Conservation (phyloP, 2,888 invertebrate species). For the Eustalomyia histrio region DNA sequence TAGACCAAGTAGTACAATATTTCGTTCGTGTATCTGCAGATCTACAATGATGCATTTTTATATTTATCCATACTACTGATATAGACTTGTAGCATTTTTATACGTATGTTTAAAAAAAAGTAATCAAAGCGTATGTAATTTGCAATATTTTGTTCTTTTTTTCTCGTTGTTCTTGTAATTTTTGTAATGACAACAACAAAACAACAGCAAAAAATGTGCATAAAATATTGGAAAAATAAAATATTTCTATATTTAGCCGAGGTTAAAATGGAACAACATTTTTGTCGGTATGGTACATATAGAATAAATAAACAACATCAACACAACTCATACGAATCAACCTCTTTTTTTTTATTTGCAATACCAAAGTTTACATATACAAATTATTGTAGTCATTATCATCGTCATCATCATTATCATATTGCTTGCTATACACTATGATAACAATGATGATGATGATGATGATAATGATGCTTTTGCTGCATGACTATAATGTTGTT, state of each 20-base stretch:
- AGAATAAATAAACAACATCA: not conserved
- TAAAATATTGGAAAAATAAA: conserved; percentile 39
- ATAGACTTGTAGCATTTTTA: too few relatives aligned
- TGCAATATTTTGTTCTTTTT: conserved; percentile 59
- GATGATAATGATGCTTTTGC: too few relatives aligned
- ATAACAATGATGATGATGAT: not conserved
- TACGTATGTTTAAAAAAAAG: conserved; percentile 16
- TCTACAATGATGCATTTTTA: too few relatives aligned
- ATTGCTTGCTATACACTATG: not conserved
- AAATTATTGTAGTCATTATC: conserved; percentile 14
- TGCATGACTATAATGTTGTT: conserved; percentile 5
- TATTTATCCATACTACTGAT: too few relatives aligned
- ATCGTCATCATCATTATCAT: not conserved
- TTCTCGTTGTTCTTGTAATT: conserved; percentile 44
- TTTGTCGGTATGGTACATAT: conserved; percentile 29
- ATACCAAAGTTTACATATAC: conserved; percentile 4
- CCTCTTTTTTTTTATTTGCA: conserved; percentile 22
- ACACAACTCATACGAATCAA: conserved; percentile 15
- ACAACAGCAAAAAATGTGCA: conserved; percentile 34
- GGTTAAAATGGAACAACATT: conserved; percentile 53
- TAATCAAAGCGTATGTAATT: conserved; percentile 61
- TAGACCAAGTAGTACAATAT: too few relatives aligned
- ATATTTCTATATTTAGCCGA: conserved; percentile 54
- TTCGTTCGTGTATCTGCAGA: too few relatives aligned
- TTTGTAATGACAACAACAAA: conserved; percentile 54